Base-by-base conservation (phyloP, 1,140 invertebrate species). In the Lepidurus apus region DNA sequence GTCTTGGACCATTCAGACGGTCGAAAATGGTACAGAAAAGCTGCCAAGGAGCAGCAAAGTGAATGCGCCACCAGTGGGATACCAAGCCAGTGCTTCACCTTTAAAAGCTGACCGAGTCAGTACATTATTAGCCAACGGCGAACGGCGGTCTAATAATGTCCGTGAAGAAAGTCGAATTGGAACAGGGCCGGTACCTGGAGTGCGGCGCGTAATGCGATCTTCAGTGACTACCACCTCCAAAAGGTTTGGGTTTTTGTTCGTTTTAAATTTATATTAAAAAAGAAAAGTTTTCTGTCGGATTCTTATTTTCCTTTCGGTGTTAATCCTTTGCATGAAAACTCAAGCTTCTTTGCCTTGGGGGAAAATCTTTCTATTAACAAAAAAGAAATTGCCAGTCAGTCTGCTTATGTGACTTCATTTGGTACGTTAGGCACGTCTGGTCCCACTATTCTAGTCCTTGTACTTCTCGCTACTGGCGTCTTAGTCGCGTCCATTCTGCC, bases 391-490 rank as follows among this genome's bases (percentile, higher is more conserved):
- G 34, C 34, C 2, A 34, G 34, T 34, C 34, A 34, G 34, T 34
- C 34, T 34, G 34, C 34, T 34, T 34, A 34, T 34, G 34, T 34
- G 34, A 34, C 1, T 34, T 34, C 4, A 4, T 34, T 34, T 34
- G 34, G 34, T 34, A 34, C 34, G 34, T 21, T 65, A 65, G 53
- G 53, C 53, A 65, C 53, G 53, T 21, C 53, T 65, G 53, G 53
- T 65, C 53, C n/a, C 53, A 65, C 53, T 65, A 65, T 65, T n/a
- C 53, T 65, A 65, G 53, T 65, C 53, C 53, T 65, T 65, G 53
- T 65, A 65, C 53, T 65, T 65, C 53, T 65, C 53, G 53, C 53
- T 65, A 65, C 21, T 65, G 53, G 53, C 53, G 53, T 65, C 53
- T 65, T 65, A 65, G 53, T 5, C 53, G 53, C 13, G 53, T 65